These are phyloP conservation scores for Nettapus auritus DNA, from an alignment of 2,113 vertebrate species.

Conservation along the genomic window DNA sequence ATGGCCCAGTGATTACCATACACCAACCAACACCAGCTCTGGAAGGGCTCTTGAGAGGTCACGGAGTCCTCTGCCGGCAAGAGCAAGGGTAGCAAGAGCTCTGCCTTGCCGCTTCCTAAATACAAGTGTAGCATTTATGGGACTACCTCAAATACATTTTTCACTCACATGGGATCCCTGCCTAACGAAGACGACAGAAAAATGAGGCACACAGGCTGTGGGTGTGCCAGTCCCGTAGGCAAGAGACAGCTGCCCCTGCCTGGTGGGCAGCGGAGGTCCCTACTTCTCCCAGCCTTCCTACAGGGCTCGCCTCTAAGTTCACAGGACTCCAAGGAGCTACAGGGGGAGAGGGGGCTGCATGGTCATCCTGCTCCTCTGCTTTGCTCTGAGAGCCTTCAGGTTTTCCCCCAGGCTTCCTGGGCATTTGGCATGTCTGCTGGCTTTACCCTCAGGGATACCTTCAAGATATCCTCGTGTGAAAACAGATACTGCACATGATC, in stretches of 20 bases:
- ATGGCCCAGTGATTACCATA: neutral
- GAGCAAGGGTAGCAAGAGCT: neutral
- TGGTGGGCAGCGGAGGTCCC: neutral
- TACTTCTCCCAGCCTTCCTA: neutral
- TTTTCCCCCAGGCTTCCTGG: neutral
- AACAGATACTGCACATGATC: neutral
- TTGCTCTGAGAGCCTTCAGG: neutral
- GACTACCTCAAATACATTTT: neutral
- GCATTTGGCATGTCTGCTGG: neutral
- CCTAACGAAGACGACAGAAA: neutral
- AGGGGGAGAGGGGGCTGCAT: fast-evolving
- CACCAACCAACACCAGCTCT: neutral
- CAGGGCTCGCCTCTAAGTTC: neutral
- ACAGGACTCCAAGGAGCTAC: neutral
- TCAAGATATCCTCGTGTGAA: neutral
- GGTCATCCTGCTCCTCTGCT: fast-evolving
- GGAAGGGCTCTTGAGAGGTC: neutral
- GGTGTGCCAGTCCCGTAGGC: neutral
- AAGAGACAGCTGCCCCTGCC: neutral
- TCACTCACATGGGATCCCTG: neutral
- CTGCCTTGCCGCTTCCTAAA: neutral
- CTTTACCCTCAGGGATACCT: neutral
- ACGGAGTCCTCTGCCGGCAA: neutral
- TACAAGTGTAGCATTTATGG: neutral
- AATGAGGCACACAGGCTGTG: fast-evolving